A percentile compares a stretch with the other conserved stretches of the same genome.
Conservation (phyloP, 1,140 invertebrate species). For the Sesamia nonagrioides region DNA sequence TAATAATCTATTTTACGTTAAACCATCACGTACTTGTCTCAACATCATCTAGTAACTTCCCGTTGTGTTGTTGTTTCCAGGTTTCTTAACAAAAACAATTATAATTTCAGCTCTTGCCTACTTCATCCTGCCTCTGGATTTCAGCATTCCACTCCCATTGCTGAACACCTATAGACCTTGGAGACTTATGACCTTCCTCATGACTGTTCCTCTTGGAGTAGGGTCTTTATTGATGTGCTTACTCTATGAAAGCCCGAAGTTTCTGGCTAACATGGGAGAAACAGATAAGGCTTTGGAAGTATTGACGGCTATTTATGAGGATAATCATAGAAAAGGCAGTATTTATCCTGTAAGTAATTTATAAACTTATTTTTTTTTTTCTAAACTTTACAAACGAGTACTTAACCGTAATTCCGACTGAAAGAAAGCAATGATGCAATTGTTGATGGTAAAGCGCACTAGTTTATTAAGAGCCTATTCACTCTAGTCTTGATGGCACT, state of each 20-base stretch:
- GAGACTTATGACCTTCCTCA: slow-evolving; percentile 89
- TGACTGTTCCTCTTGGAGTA: slow-evolving; percentile 88
- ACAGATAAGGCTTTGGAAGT: slow-evolving; percentile 85
- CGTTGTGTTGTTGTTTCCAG: too few relatives aligned
- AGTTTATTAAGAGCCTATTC: too few relatives aligned
- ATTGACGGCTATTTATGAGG: slow-evolving; percentile 78
- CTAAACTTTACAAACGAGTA: too few relatives aligned
- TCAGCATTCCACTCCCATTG: slow-evolving; percentile 61
- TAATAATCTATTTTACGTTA: too few relatives aligned
- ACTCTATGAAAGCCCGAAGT: slow-evolving; percentile 91
- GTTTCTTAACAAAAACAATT: too few relatives aligned
- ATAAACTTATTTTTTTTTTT: too few relatives aligned
- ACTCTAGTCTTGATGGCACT: too few relatives aligned
- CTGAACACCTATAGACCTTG: slow-evolving; percentile 86
- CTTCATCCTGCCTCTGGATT: slow-evolving; percentile 88
- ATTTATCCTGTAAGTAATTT: slow-evolving; percentile 21
- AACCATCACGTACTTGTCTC: too few relatives aligned
- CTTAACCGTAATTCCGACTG: too few relatives aligned
- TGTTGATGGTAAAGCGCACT: too few relatives aligned
- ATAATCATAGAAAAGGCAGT: slow-evolving; percentile 1
- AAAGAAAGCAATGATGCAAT: too few relatives aligned
- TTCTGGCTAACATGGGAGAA: slow-evolving; percentile 86
- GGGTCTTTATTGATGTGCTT: slow-evolving; percentile 87
- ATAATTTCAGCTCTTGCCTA: slow-evolving; percentile 88
- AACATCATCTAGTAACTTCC: too few relatives aligned